Percentiles rank a stretch among this genome's conserved stretches.
Evolutionary conservation across 2,797 vertebrate species (phyloP).

Genomic region (Sebastes trivittatus): DNA sequence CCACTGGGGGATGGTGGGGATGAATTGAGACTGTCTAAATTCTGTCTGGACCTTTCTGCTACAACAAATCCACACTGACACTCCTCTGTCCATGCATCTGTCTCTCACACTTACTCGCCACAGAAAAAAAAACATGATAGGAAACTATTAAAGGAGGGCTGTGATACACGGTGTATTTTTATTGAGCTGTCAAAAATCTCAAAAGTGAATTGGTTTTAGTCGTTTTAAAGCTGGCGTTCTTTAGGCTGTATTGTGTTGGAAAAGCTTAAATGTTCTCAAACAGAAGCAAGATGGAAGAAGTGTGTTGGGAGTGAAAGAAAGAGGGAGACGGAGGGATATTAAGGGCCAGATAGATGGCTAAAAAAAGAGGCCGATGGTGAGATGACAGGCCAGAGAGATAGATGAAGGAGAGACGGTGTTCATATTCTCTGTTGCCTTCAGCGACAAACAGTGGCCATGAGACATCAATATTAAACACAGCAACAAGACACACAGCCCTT

Average conservation of each 20-base stretch:
- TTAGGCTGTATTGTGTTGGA: not conserved
- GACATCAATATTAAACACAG: constrained; percentile 86
- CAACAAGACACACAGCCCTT: constrained; percentile 70
- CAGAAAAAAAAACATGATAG: not conserved
- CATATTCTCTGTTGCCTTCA: constrained; percentile 83
- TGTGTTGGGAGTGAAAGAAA: constrained; percentile 2
- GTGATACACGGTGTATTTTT: not conserved
- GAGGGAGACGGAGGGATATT: constrained; percentile 41
- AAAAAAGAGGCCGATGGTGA: constrained; percentile 61
- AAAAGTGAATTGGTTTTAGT: not conserved
- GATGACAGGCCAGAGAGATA: constrained; percentile 79
- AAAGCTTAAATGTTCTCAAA: constrained; percentile 10
- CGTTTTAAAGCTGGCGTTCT: not conserved
- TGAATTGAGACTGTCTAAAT: constrained; percentile 8
- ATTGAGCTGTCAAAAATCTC: not conserved
- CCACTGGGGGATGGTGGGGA: not conserved
- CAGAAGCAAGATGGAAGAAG: not conserved
- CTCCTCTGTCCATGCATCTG: not conserved
- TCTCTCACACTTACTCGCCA: not conserved
- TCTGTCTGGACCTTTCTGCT: constrained; percentile 12
- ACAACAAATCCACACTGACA: not conserved
- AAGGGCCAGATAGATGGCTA: constrained; percentile 61
- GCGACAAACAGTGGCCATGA: constrained; percentile 79
- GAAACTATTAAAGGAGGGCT: not conserved
- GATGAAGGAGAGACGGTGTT: constrained; percentile 79